Conservation (phyloP, 1,140 invertebrate genomes). For the Calycopis cecrops region DNA sequence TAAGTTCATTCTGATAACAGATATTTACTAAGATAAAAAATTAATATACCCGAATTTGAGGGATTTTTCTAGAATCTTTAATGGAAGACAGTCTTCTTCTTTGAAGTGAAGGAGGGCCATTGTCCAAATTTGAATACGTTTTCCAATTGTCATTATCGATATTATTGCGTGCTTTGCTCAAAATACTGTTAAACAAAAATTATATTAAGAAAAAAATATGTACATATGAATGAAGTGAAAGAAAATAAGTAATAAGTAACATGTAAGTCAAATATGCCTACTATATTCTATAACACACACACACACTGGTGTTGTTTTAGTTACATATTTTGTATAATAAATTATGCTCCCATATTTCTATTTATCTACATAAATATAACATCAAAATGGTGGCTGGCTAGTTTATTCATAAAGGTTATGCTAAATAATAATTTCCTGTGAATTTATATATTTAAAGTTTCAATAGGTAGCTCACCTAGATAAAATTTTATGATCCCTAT, state of each 20-base stretch:
- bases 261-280: background rate
- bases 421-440: too few species aligned
- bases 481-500: slow-evolving; percentile 69
- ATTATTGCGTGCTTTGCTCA: slow-evolving; percentile 48
- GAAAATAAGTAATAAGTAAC: background rate
- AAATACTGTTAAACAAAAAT: slow-evolving; percentile 46
- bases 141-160: slow-evolving; percentile 41
- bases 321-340: too few species aligned
- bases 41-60: slow-evolving; percentile 50
- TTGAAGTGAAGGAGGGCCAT: slow-evolving; percentile 55
- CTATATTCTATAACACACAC: too few species aligned
- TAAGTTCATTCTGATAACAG: background rate
- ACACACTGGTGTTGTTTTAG: too few species aligned
- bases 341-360: too few species aligned
- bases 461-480: slow-evolving; percentile 44
- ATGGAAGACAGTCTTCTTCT: slow-evolving; percentile 66
- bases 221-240: background rate
- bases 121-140: slow-evolving; percentile 44
- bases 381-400: too few species aligned
- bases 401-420: too few species aligned
- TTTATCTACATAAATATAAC: too few species aligned
- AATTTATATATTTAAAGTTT: slow-evolving; percentile 4
- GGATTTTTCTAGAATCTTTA: slow-evolving; percentile 63
- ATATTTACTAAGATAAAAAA: slow-evolving; percentile 16
- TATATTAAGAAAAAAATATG: slow-evolving; percentile 5